Conservation (phyloP, 2,888 invertebrate species). For the Pristionchus maxplancki region DNA sequence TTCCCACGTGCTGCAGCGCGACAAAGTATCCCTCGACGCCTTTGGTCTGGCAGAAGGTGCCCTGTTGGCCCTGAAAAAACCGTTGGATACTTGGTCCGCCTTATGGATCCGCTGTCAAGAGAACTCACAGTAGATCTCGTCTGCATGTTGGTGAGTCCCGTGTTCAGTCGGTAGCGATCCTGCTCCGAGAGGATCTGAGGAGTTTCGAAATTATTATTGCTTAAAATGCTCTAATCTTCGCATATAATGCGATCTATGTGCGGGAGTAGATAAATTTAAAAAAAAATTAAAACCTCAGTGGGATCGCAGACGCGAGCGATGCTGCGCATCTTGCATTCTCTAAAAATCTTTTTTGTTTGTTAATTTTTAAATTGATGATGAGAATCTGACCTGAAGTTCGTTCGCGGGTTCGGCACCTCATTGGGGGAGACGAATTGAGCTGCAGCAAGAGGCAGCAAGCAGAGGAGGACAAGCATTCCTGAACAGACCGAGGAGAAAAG, state of each 20-base stretch:
- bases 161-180: constrained; percentile 47
- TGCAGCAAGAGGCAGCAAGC: not conserved
- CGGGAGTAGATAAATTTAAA: too few relatives aligned
- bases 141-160: constrained; percentile 51
- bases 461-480: not conserved
- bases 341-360: not conserved
- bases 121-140: constrained; percentile 34
- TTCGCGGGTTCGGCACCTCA: constrained; percentile 46
- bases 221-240: not conserved
- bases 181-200: constrained; percentile 36
- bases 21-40: constrained; percentile 48
- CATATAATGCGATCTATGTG: not conserved
- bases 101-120: too few relatives aligned
- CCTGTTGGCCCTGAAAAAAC: constrained; percentile 2
- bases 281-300: constrained; percentile 1
- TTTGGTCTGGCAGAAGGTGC: constrained; percentile 38
- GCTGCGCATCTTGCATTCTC: constrained; percentile 51
- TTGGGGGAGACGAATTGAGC: not conserved
- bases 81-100: not conserved
- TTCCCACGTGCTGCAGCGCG: not conserved
- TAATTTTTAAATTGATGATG: not conserved
- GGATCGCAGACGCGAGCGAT: constrained; percentile 48
- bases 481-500: too few relatives aligned
- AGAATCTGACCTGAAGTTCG: constrained; percentile 27
- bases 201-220: not conserved